A percentile compares a stretch with the other conserved stretches of the same genome.
Evolutionary conservation across 2,797 vertebrate species (phyloP).

Genomic region (Rhynchonycteris naso): DNA sequence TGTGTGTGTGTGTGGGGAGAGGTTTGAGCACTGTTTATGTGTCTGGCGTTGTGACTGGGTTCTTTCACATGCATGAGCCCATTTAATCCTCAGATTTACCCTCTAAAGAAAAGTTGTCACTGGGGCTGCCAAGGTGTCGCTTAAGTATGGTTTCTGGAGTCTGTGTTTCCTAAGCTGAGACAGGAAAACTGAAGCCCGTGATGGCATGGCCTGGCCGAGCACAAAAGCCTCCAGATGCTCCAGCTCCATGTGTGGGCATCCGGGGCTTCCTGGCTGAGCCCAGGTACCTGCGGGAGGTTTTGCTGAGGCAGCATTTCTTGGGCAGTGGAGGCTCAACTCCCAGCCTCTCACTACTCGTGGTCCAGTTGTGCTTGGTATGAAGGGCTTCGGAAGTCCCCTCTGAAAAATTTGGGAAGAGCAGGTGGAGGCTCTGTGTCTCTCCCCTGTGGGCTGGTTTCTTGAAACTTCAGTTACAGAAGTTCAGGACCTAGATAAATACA

Average conservation of each 20-base stretch:
- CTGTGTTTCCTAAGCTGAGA: background rate
- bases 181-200: background rate
- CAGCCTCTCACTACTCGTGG: no score
- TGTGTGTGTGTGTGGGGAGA: no score
- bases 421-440: background rate
- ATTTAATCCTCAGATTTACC: slow-evolving; percentile 23
- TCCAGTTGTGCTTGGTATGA: no score
- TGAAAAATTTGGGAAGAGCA: background rate
- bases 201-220: background rate
- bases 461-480: background rate
- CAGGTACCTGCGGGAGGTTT: background rate
- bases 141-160: background rate
- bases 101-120: slow-evolving; percentile 27
- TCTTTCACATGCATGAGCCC: background rate
- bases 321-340: background rate
- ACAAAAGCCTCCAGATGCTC: background rate
- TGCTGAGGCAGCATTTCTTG: background rate
- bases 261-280: background rate
- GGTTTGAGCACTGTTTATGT: background rate
- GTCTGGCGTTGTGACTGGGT: background rate
- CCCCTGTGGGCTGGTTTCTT: background rate
- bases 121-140: background rate
- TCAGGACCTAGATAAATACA: background rate
- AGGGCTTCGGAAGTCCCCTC: background rate
- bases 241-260: background rate